Percentiles rank a stretch among this genome's conserved stretches.
phyloP scores from a whole-genome alignment of 2,113 vertebrate genomes.

The Periophthalmus modestus region DNA sequence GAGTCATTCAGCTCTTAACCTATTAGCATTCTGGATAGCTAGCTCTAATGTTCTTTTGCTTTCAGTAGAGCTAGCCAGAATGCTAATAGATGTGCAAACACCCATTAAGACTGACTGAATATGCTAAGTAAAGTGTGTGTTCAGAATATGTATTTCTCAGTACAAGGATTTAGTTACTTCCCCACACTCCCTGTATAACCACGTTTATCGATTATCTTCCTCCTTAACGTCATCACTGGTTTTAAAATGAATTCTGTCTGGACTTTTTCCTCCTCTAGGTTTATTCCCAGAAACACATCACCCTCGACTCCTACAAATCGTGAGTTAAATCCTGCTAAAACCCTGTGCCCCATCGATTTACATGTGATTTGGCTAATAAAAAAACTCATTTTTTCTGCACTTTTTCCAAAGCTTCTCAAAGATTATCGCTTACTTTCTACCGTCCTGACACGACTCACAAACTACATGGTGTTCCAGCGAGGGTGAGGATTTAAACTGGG shows the following conservation, averaged over 20 bases:
- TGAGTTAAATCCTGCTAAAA: conserved; percentile 63
- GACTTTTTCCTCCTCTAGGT: conserved; percentile 68
- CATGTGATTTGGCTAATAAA: neutral
- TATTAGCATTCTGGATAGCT: too few relatives aligned
- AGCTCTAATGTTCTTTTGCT: too few relatives aligned
- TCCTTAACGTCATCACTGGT: too few relatives aligned
- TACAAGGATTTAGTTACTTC: too few relatives aligned
- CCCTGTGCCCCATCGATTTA: neutral
- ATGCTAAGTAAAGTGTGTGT: too few relatives aligned
- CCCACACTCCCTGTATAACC: too few relatives aligned
- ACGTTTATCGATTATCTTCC: too few relatives aligned
- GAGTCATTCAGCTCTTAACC: too few relatives aligned
- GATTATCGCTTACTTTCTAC: conserved; percentile 84
- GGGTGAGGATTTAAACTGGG: conserved; percentile 75
- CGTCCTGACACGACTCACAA: conserved; percentile 83
- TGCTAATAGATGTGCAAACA: too few relatives aligned
- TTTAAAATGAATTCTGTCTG: neutral
- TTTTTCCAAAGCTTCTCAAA: conserved; percentile 84
- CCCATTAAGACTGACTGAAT: too few relatives aligned
- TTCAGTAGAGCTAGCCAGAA: too few relatives aligned
- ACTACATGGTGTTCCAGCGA: conserved; percentile 87
- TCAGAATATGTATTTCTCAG: too few relatives aligned
- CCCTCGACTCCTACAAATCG: conserved; percentile 88
- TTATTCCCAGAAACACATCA: conserved; percentile 89
- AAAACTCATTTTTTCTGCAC: neutral